phyloP scores from a whole-genome alignment of 2,113 vertebrate species.

The Colossoma macropomum region DNA sequence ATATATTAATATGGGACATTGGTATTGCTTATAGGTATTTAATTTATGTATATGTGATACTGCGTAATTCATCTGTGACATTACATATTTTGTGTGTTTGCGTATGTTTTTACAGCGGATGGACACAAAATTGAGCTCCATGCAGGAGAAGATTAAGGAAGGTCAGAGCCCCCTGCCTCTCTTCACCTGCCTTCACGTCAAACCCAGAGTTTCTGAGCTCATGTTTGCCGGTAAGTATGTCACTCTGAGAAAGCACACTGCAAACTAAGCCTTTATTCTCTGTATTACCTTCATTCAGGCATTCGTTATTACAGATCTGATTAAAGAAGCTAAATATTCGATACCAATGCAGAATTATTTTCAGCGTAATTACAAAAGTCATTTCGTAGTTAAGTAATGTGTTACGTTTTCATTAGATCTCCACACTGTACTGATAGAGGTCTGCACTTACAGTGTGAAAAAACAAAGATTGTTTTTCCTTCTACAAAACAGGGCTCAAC shows the following conservation, averaged over 20 bases:
- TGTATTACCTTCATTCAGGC: not conserved
- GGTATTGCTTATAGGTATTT: not conserved
- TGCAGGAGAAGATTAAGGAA: conserved; percentile 86
- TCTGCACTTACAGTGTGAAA: no score
- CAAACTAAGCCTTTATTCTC: not conserved
- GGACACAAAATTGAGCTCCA: conserved; percentile 85
- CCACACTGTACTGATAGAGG: no score
- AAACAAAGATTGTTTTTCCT: no score
- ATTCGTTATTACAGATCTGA: no score
- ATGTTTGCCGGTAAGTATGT: conserved; percentile 93
- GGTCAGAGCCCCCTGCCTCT: conserved; percentile 91
- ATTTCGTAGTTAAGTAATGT: no score
- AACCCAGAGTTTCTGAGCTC: conserved; percentile 96
- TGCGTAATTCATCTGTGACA: not conserved
- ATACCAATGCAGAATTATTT: no score
- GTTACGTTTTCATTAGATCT: no score
- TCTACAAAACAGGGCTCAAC: no score
- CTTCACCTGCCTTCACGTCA: conserved; percentile 97
- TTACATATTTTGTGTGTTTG: not conserved
- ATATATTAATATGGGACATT: no score
- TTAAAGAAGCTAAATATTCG: no score
- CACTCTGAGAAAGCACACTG: not conserved
- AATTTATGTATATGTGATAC: no score
- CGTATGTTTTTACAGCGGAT: conserved; percentile 84
- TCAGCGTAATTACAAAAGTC: no score